These are phyloP conservation scores for Xylota segnis DNA, from an alignment of 2,888 invertebrate genomes.

Conservation along the genomic window DNA sequence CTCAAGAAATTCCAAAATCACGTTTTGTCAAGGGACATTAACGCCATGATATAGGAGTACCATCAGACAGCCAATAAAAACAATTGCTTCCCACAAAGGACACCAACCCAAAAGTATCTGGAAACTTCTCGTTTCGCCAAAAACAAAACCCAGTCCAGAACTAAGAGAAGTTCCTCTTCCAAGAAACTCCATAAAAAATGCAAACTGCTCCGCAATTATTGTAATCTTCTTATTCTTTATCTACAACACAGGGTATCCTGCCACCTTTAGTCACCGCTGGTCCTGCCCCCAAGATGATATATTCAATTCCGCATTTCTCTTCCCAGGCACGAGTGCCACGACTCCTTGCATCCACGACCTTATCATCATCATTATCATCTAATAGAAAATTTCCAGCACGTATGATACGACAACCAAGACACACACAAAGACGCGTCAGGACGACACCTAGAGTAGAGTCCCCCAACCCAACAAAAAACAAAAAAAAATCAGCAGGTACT, in stretches of 20 bases:
- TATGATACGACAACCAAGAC: conserved; percentile 52
- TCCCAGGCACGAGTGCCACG: conserved; percentile 23
- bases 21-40: not conserved
- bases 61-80: too few relatives aligned
- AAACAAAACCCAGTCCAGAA: not conserved
- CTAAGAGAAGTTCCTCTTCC: not conserved
- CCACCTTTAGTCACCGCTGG: not conserved
- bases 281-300: not conserved
- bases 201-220: not conserved
- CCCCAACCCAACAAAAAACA: conserved; percentile 10
- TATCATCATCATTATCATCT: conserved; percentile 42
- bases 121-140: not conserved
- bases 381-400: conserved; percentile 63
- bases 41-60: too few relatives aligned
- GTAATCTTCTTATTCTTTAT: not conserved
- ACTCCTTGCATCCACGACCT: conserved; percentile 27
- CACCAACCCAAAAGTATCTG: not conserved
- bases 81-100: too few relatives aligned
- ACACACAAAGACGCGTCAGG: conserved; percentile 28
- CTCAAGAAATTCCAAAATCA: not conserved
- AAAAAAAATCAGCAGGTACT: conserved; percentile 33
- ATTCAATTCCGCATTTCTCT: conserved; percentile 16
- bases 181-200: conserved; percentile 11
- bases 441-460: conserved; percentile 21
- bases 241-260: not conserved